These are phyloP conservation scores for Ornithoptera alexandrae DNA, from an alignment of 2,888 invertebrate genomes.

Conservation along the genomic window DNA sequence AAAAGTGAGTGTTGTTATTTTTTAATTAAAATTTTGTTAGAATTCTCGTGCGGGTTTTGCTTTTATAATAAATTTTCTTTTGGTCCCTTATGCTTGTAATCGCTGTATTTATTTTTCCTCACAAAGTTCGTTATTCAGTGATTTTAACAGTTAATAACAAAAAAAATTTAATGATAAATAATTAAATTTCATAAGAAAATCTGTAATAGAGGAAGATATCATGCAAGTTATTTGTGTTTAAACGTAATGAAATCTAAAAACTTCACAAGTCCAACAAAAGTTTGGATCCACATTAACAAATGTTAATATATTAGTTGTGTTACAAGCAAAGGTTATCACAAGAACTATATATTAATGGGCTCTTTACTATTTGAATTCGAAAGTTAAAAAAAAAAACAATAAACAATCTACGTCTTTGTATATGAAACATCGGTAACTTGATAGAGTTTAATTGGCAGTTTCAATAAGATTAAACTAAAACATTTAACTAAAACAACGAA, in stretches of 20 bases:
- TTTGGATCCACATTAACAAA: conserved; percentile 39
- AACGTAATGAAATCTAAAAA: conserved; percentile 31
- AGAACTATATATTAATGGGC: conserved; percentile 54
- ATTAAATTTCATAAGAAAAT: conserved; percentile 46
- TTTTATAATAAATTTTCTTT: conserved; percentile 65
- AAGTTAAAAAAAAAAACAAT: conserved; percentile 48
- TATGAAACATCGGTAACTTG: conserved; percentile 73
- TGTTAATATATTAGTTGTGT: conserved; percentile 77
- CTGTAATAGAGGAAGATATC: conserved; percentile 49
- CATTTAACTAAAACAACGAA: conserved; percentile 52
- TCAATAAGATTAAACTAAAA: conserved; percentile 53
- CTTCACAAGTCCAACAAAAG: conserved; percentile 21
- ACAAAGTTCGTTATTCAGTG: conserved; percentile 54
- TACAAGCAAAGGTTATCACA: conserved; percentile 80
- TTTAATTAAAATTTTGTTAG: conserved; percentile 49
- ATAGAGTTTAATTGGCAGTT: conserved; percentile 68
- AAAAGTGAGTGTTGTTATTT: conserved; percentile 65
- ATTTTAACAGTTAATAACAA: conserved; percentile 55
- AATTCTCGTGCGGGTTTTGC: conserved; percentile 36
- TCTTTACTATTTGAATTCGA: conserved; percentile 42
- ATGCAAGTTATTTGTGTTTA: conserved; percentile 49
- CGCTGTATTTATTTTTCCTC: conserved; percentile 55
- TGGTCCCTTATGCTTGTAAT: conserved; percentile 80
- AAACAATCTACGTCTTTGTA: conserved; percentile 65
- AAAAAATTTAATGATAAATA: conserved; percentile 57